Evolutionary conservation across 2,113 vertebrate species (phyloP).

Genomic region (Chloropsis cyanopogon): DNA sequence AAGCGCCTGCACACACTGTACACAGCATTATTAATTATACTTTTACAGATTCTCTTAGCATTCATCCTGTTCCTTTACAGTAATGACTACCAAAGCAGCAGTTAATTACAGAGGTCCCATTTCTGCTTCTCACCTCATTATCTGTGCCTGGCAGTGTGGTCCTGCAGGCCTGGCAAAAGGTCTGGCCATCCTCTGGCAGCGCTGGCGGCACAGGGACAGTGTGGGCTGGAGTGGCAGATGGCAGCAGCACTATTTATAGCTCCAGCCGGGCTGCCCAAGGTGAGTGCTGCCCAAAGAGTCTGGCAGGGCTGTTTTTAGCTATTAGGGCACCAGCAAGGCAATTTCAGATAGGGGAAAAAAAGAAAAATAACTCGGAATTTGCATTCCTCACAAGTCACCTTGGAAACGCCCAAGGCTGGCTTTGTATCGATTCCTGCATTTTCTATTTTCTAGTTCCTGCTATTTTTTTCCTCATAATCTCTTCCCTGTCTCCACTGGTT

Average conservation of each 20-base stretch:
- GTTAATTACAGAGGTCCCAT: conserved; percentile 58
- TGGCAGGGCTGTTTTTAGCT: conserved; percentile 44
- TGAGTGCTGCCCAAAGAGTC: conserved; percentile 43
- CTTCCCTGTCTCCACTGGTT: not conserved
- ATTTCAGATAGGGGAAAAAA: not conserved
- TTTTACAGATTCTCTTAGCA: not conserved
- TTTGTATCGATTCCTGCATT: not conserved
- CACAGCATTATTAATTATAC: not conserved
- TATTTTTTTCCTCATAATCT: not conserved
- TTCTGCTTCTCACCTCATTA: conserved; percentile 61
- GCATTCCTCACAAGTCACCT: not conserved
- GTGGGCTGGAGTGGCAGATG: conserved; percentile 74
- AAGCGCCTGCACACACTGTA: not conserved
- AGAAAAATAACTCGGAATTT: not conserved
- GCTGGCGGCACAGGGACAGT: conserved; percentile 50
- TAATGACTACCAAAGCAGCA: conserved; percentile 30
- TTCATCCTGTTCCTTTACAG: not conserved
- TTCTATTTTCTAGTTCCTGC: not conserved
- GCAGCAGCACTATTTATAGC: conserved; percentile 76
- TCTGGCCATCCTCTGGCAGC: conserved; percentile 41
- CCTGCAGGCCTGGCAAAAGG: conserved; percentile 50
- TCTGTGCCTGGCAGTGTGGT: conserved; percentile 27
- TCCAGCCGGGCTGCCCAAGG: conserved; percentile 52
- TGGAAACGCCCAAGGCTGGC: not conserved
- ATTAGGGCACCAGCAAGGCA: conserved; percentile 4